A percentile compares a stretch with the other conserved stretches of the same genome.
Evolutionary conservation across 2,888 invertebrate genomes (phyloP).

Genomic region (Dioctria linearis): DNA sequence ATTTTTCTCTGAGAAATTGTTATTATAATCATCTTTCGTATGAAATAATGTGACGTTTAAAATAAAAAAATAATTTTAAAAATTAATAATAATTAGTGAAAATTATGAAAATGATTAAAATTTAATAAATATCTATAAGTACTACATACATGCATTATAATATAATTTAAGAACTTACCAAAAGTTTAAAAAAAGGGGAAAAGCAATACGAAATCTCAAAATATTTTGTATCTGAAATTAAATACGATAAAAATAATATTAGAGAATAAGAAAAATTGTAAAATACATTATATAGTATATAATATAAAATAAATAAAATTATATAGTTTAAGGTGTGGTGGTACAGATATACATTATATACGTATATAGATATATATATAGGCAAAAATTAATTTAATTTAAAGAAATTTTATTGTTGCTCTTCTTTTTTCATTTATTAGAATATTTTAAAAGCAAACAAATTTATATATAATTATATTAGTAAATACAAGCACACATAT

Average conservation of each 20-base stretch:
- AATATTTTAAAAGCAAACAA: constrained; percentile 47
- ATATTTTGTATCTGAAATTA: constrained; percentile 38
- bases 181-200: constrained; percentile 52
- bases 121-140: neutral
- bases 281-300: constrained; percentile 24
- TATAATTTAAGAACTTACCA: constrained; percentile 34
- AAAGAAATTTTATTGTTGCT: constrained; percentile 36
- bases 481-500: neutral
- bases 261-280: constrained; percentile 16
- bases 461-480: constrained; percentile 44
- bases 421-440: constrained; percentile 32
- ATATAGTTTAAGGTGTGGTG: constrained; percentile 14
- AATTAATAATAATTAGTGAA: constrained; percentile 3
- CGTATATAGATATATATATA: neutral
- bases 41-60: constrained; percentile 7
- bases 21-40: neutral
- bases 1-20: constrained; percentile 25
- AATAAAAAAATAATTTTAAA: no score
- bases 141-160: neutral
- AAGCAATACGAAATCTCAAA: constrained; percentile 57
- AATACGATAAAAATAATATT: constrained; percentile 24
- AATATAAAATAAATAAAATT: constrained; percentile 23
- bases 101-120: constrained; percentile 26
- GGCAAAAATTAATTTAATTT: constrained; percentile 5
- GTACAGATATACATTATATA: neutral